Percentiles rank a stretch among this genome's conserved stretches.
Conservation (phyloP, 2,113 vertebrate genomes). For the Amblyornis subalaris region DNA sequence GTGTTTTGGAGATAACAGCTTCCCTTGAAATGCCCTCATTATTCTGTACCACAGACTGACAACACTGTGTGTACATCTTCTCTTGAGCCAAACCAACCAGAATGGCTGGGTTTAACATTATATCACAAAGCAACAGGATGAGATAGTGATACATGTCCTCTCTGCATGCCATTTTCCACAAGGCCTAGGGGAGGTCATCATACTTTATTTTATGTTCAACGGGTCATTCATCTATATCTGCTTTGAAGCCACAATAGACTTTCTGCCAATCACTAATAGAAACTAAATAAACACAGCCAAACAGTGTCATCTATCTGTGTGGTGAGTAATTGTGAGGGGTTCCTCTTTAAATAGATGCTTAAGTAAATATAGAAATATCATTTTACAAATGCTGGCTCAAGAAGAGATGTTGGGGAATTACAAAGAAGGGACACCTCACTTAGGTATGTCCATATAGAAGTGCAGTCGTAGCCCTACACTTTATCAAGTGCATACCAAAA, state of each 20-base stretch:
- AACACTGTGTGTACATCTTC: neutral
- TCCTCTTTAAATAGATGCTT: conserved; percentile 82
- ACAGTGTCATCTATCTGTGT: conserved; percentile 73
- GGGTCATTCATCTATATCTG: conserved; percentile 75
- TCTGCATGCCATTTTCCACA: conserved; percentile 46
- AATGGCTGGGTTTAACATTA: neutral
- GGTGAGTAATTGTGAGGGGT: conserved; percentile 80
- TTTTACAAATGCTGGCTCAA: conserved; percentile 69
- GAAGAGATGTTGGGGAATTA: neutral
- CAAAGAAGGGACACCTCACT: neutral
- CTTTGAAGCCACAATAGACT: conserved; percentile 68
- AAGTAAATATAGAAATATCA: conserved; percentile 80
- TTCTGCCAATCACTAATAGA: conserved; percentile 81
- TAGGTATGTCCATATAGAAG: neutral
- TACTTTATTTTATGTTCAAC: conserved; percentile 71
- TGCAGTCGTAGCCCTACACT: neutral
- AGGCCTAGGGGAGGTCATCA: conserved; percentile 56
- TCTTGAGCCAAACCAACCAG: neutral
- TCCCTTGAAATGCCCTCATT: neutral
- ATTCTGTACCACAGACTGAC: neutral
- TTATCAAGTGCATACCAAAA: neutral
- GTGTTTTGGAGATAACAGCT: neutral
- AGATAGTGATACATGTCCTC: neutral
- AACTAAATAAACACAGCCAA: conserved; percentile 81
- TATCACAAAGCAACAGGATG: neutral